Conservation (phyloP, 2,797 vertebrate species). For the Cossypha heuglini region DNA sequence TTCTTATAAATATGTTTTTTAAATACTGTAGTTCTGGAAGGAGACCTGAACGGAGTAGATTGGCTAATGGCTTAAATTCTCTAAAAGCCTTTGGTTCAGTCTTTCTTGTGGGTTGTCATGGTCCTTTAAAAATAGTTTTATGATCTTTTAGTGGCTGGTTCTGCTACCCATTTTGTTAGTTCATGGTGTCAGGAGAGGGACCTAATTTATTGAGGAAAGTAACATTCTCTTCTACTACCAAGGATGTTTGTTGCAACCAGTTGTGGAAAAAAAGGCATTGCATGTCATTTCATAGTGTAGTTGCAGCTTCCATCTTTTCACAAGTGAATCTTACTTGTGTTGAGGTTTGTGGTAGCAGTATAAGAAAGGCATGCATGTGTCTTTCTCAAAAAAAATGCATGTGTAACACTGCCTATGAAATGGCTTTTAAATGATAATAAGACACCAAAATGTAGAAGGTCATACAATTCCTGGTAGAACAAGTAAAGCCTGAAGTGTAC, state of each 20-base stretch:
- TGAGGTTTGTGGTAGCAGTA: background rate
- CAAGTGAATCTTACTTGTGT: background rate
- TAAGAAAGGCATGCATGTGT: fast-evolving
- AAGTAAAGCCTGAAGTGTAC: background rate
- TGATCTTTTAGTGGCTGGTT: background rate
- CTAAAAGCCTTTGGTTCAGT: background rate
- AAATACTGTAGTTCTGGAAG: background rate
- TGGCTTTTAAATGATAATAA: background rate
- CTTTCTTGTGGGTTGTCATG: background rate
- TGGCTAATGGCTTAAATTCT: background rate
- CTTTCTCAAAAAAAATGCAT: background rate
- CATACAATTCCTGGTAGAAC: background rate
- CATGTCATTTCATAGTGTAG: background rate
- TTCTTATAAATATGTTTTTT: background rate
- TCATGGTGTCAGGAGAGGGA: background rate
- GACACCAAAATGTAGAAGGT: background rate
- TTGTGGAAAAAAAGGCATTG: background rate
- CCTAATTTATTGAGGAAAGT: background rate
- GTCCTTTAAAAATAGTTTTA: background rate
- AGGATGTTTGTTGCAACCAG: background rate
- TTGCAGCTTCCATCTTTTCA: background rate
- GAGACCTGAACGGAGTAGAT: background rate
- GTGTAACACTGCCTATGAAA: background rate
- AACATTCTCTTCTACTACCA: background rate
- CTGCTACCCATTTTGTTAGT: background rate